Percentiles rank a stretch among this genome's conserved stretches.
Conservation (phyloP, 2,888 invertebrate species). For the Acrocyrtus sp. region DNA sequence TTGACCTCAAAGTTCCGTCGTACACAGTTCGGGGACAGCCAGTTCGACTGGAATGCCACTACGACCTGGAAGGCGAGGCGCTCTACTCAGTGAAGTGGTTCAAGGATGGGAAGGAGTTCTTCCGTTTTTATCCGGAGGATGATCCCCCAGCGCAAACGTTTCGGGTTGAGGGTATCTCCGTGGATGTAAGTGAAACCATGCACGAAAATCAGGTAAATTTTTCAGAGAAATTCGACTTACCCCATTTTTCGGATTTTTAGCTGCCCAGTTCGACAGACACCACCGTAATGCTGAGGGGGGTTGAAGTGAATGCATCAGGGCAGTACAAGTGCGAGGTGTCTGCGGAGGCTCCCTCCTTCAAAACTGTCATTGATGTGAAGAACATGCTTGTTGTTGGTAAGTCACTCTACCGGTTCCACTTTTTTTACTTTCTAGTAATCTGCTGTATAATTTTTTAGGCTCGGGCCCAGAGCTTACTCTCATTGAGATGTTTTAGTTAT, state of each 20-base stretch:
- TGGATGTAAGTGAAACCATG: constrained; percentile 78
- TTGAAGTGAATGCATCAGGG: constrained; percentile 77
- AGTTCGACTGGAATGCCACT: constrained; percentile 82
- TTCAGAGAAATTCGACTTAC: too few relatives aligned
- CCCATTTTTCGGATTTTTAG: constrained; percentile 70
- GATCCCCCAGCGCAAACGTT: constrained; percentile 83
- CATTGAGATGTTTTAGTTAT: too few relatives aligned
- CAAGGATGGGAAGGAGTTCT: constrained; percentile 46
- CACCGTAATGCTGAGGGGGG: constrained; percentile 75
- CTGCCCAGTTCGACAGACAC: constrained; percentile 75
- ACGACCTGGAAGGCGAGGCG: constrained; percentile 83
- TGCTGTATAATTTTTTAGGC: too few relatives aligned
- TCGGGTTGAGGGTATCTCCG: constrained; percentile 81
- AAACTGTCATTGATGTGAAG: constrained; percentile 78
- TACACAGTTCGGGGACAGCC: constrained; percentile 83
- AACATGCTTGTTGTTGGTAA: constrained; percentile 81
- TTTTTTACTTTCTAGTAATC: too few relatives aligned
- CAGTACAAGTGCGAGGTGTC: constrained; percentile 82
- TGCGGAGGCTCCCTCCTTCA: constrained; percentile 81
- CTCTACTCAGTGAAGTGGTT: constrained; percentile 89
- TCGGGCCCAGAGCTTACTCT: too few relatives aligned
- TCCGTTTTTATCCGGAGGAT: constrained; percentile 69
- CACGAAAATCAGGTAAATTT: too few relatives aligned
- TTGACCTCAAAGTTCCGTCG: constrained; percentile 82
- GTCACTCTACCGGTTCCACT: too few relatives aligned